These are phyloP conservation scores for Ceratina australensis DNA, from an alignment of 1,140 invertebrate genomes.

Conservation along the genomic window DNA sequence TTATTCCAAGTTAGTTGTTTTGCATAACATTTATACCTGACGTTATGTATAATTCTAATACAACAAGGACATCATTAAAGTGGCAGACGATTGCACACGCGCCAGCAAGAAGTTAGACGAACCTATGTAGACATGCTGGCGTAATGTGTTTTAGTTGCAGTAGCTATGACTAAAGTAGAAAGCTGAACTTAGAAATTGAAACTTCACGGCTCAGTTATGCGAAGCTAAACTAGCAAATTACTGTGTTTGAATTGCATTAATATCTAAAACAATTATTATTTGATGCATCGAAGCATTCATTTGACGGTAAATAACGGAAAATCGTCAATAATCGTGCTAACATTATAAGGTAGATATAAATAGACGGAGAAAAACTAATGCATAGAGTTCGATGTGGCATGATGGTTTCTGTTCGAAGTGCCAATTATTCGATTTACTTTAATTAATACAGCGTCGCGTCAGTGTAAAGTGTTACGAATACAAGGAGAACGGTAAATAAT, in stretches of 20 bases:
- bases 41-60: background rate
- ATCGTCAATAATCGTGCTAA: no score
- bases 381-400: no score
- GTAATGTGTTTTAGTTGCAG: background rate
- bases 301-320: no score
- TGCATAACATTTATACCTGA: background rate
- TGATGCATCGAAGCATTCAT: no score
- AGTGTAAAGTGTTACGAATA: no score
- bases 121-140: background rate
- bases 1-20: background rate
- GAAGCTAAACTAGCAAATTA: background rate
- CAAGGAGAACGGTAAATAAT: no score
- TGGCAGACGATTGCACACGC: background rate
- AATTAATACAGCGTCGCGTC: no score
- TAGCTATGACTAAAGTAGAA: background rate
- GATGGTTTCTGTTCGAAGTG: no score
- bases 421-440: no score
- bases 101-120: background rate
- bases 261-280: no score
- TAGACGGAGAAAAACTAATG: no score
- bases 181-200: slow-evolving; percentile 9
- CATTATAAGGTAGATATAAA: no score
- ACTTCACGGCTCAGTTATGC: slow-evolving; percentile 4
- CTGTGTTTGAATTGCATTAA: background rate
- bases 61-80: background rate